Conservation (phyloP, 2,797 vertebrate species). For the Cichlasoma orientale region DNA sequence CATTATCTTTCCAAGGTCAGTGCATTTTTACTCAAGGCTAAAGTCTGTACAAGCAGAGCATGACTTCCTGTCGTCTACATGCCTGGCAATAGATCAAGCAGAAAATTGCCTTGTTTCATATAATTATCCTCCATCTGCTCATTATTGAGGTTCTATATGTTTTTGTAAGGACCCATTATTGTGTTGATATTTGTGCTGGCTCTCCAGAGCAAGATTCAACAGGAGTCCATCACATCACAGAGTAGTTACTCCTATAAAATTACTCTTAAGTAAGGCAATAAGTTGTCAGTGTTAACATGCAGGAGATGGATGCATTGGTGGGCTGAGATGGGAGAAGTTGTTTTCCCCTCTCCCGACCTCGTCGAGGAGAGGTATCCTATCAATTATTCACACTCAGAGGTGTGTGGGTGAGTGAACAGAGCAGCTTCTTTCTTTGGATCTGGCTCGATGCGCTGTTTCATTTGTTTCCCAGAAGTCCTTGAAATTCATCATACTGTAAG, state of each 20-base stretch:
- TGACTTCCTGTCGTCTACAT: not conserved
- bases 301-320: slow-evolving; percentile 23
- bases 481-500: slow-evolving; percentile 19
- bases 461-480: slow-evolving; percentile 50
- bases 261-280: slow-evolving; percentile 8
- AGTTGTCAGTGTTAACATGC: slow-evolving; percentile 27
- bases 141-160: not conserved
- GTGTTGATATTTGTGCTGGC: not conserved
- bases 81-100: slow-evolving; percentile 30
- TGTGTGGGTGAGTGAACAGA: not conserved
- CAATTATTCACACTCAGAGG: slow-evolving; percentile 51
- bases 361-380: slow-evolving; percentile 13
- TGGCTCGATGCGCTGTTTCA: slow-evolving; percentile 27
- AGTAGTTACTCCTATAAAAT: not conserved
- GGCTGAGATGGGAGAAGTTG: slow-evolving; percentile 24
- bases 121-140: slow-evolving; percentile 25
- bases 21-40: slow-evolving; percentile 5
- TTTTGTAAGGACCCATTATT: slow-evolving; percentile 2
- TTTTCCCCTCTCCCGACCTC: slow-evolving; percentile 36
- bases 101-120: slow-evolving; percentile 45
- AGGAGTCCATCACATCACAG: slow-evolving; percentile 16
- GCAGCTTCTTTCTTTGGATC: slow-evolving; percentile 5
- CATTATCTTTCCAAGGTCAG: not conserved
- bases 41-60: slow-evolving; percentile 13
- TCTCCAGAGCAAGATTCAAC: not conserved